phyloP scores from a whole-genome alignment of 2,113 vertebrate genomes.

The Aix galericulata region DNA sequence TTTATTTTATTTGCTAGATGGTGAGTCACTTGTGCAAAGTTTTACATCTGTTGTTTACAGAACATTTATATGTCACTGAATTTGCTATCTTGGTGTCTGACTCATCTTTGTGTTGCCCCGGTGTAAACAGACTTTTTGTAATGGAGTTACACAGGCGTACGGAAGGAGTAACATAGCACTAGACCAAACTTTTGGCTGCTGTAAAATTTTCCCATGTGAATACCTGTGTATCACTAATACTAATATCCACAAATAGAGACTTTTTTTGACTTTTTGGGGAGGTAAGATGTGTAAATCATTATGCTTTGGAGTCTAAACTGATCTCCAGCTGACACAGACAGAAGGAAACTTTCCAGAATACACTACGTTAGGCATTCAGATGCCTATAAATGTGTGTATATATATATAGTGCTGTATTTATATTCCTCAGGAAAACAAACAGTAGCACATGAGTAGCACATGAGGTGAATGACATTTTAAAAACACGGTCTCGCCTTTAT shows the following conservation, averaged over 20 bases:
- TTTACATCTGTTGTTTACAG: constrained; percentile 52
- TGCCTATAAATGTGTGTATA: background rate
- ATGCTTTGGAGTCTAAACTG: background rate
- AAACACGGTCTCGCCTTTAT: background rate
- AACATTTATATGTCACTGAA: constrained; percentile 25
- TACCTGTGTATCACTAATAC: background rate
- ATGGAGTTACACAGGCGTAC: background rate
- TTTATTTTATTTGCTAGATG: constrained; percentile 4
- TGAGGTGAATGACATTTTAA: background rate
- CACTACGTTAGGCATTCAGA: background rate
- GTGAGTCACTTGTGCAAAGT: constrained; percentile 35
- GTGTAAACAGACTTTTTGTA: background rate
- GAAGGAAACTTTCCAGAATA: background rate
- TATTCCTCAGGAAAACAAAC: background rate
- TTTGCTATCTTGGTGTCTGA: background rate
- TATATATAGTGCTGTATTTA: accelerated
- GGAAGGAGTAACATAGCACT: background rate
- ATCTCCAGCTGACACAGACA: background rate
- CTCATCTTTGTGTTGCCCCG: constrained; percentile 15
- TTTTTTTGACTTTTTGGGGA: background rate
- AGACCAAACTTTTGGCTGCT: background rate
- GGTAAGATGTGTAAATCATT: background rate
- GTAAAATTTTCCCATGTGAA: background rate
- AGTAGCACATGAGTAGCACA: background rate
- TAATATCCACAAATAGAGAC: background rate